Base-by-base conservation (phyloP, 2,113 vertebrate species). In the Zosterops lateralis region DNA sequence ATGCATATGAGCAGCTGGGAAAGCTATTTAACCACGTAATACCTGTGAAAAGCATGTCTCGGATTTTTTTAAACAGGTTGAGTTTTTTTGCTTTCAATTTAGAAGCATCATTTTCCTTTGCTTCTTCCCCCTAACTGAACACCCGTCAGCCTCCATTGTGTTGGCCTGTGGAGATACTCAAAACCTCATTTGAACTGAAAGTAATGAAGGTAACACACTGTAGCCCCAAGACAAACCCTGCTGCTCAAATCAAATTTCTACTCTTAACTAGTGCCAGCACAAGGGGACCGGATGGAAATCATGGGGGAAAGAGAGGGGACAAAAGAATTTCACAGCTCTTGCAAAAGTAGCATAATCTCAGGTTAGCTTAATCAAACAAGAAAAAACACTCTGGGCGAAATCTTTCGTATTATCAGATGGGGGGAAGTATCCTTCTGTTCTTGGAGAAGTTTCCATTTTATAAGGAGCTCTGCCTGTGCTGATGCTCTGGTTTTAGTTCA, bases 221-320 rank as follows among this genome's bases (percentile, higher is more conserved):
- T 31, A 70, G 65, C 56, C 50, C 48, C 32, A 74, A 10, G 25
- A 60, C 8, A 34, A 6, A 18, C 2, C 2, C 6, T 1, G 0
- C 25, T 21, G 10, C 50, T 31, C 44, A 71, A 38, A 57, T 57
- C 4, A 72, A 60, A 54, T 42, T 80, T 66, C 21, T 90, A 11
- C 71, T 79, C 28, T 53, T 72, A 40, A 25, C 7, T 40, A 58
- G 8, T 57, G n/a, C 42, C 0, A 2, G 13, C 1, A 0, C 38
- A 79, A 67, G 40, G 36, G 65, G 12, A 60, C 6, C 3, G 48
- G 28, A 13, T 73, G n/a, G 45, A 73, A 76, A 72, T 70, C 32
- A 10, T 1, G 4, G 20, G 6, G 1, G 31, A 19, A 64, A 44
- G 6, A 7, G 22, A 45, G 36, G 34, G 44, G 4, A 31, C 1